A percentile compares a stretch with the other conserved stretches of the same genome.
Evolutionary conservation across 2,113 vertebrate species (phyloP).

Genomic region (Pomatorhinus ruficollis): DNA sequence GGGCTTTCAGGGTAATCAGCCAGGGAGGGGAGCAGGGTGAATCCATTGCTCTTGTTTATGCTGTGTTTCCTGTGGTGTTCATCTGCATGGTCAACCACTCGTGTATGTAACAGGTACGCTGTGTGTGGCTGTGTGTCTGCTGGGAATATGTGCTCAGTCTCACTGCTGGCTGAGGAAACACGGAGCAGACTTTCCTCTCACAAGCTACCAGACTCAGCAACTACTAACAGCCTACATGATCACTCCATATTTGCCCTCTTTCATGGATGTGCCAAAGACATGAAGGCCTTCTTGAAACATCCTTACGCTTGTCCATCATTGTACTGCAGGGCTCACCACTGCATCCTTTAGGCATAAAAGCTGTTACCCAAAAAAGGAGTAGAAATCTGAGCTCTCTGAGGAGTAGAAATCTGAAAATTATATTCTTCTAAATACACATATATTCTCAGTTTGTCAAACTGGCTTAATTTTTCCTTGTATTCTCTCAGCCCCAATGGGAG

Average conservation of each 20-base stretch:
- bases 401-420: background rate
- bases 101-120: accelerated
- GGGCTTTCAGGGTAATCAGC: background rate
- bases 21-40: background rate
- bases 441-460: background rate
- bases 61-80: background rate
- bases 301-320: background rate
- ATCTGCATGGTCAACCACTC: background rate
- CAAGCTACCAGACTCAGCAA: background rate
- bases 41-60: background rate
- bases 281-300: background rate
- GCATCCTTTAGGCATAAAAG: background rate
- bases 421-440: background rate
- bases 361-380: background rate
- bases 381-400: background rate
- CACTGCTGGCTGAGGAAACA: background rate
- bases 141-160: background rate
- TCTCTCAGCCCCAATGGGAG: background rate
- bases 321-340: background rate
- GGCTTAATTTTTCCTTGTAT: background rate
- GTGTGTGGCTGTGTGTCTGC: background rate
- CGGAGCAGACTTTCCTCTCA: background rate
- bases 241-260: background rate
- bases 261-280: background rate
- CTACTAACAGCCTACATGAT: background rate